phyloP scores from a whole-genome alignment of 2,797 vertebrate genomes.

The Argentina silus region DNA sequence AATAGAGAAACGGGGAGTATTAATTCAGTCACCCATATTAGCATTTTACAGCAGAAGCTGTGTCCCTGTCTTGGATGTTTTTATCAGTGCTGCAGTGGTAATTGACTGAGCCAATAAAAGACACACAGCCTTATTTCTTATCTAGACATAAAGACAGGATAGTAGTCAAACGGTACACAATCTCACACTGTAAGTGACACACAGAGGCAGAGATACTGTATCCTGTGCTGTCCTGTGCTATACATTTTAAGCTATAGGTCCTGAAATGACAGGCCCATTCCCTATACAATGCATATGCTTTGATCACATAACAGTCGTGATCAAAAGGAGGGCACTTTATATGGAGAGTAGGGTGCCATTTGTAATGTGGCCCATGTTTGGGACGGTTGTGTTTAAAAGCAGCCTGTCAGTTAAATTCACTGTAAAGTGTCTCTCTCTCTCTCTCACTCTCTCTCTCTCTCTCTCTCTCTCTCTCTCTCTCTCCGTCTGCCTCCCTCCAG shows the following conservation, averaged over 20 bases:
- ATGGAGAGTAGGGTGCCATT: conserved; percentile 35
- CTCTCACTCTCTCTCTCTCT: too few species aligned
- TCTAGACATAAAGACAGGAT: background rate
- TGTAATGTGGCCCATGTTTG: conserved; percentile 62
- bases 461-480: background rate
- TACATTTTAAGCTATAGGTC: background rate
- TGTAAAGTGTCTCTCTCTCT: background rate
- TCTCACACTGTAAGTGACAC: background rate
- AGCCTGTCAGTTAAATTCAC: conserved; percentile 42
- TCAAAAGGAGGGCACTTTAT: conserved; percentile 37
- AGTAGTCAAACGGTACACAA: background rate
- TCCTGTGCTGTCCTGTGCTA: background rate
- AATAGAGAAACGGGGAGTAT: conserved; percentile 54
- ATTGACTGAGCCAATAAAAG: background rate
- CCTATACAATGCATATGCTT: too few species aligned
- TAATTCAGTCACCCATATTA: conserved; percentile 70
- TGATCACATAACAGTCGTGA: conserved; percentile 9
- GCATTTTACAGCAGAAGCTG: conserved; percentile 60
- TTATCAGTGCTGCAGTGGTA: background rate
- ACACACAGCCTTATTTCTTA: background rate
- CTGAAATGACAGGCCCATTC: background rate
- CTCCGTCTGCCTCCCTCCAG: conserved; percentile 34
- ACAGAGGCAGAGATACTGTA: background rate
- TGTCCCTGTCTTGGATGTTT: background rate
- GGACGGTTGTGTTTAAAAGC: conserved; percentile 57